phyloP scores from a whole-genome alignment of 2,888 invertebrate genomes.

The Resseliella maxima region DNA sequence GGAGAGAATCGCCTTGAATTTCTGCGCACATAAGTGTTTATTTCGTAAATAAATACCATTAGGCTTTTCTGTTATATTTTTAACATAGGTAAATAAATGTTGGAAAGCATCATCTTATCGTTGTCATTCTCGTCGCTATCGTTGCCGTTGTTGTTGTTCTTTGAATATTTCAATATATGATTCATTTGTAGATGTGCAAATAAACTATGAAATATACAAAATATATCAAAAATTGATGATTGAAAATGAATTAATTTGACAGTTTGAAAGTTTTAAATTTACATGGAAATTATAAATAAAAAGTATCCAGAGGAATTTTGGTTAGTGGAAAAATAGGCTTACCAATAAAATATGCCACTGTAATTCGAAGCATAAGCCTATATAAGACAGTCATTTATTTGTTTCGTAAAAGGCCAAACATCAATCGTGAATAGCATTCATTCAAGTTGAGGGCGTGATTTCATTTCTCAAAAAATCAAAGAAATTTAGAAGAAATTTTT shows the following conservation, averaged over 20 bases:
- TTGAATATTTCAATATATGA: background rate
- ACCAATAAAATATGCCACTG: no score
- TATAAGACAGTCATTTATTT: no score
- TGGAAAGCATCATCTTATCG: background rate
- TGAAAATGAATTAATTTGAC: no score
- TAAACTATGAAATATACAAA: background rate
- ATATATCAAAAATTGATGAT: background rate
- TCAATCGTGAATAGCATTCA: no score
- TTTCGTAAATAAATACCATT: conserved; percentile 53
- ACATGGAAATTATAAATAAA: no score
- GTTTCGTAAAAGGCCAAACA: no score
- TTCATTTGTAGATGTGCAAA: conserved; percentile 5
- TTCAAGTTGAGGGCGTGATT: background rate
- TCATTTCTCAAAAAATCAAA: background rate
- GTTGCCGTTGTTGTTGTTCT: background rate
- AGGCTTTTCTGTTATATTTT: conserved; percentile 49
- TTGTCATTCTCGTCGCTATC: background rate
- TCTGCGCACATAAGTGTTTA: conserved; percentile 40
- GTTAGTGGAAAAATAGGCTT: no score
- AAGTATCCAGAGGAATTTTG: no score
- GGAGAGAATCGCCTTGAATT: conserved; percentile 46
- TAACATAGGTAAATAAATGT: conserved; percentile 28
- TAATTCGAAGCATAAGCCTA: no score
- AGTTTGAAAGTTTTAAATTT: no score
- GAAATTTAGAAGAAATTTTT: background rate